Evolutionary conservation across 2,888 invertebrate species (phyloP).

Genomic region (Synanthedon andrenaeformis): DNA sequence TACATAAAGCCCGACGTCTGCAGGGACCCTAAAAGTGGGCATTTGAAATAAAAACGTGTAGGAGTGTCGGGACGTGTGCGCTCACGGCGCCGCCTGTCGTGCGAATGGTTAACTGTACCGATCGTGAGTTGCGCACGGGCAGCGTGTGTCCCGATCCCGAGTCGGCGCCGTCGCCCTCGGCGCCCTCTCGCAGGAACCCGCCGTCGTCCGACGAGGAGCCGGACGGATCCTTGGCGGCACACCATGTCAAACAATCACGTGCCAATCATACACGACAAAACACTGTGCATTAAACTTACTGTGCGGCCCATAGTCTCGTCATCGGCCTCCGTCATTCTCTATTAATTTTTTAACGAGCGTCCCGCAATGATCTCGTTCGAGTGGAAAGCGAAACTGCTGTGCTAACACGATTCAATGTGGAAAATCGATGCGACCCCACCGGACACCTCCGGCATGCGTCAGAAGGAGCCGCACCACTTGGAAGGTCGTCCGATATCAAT

Average conservation of each 20-base stretch:
- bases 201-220: conserved; percentile 68
- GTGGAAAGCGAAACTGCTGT: conserved; percentile 50
- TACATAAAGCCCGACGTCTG: neutral
- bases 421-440: conserved; percentile 50
- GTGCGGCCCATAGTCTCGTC: conserved; percentile 18
- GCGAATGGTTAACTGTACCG: conserved; percentile 47
- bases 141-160: conserved; percentile 59
- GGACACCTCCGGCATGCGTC: conserved; percentile 34
- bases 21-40: neutral
- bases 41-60: conserved; percentile 8
- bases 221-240: conserved; percentile 54
- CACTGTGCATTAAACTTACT: conserved; percentile 36
- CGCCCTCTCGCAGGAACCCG: conserved; percentile 57
- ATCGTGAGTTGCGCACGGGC: conserved; percentile 67
- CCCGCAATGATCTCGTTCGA: conserved; percentile 33
- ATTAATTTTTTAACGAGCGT: conserved; percentile 24
- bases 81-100: conserved; percentile 23
- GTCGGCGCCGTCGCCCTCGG: conserved; percentile 34
- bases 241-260: conserved; percentile 47
- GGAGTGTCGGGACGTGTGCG: conserved; percentile 8
- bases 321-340: conserved; percentile 19
- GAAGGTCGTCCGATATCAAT: conserved; percentile 50
- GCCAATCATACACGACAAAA: conserved; percentile 20
- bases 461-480: conserved; percentile 30
- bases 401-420: conserved; percentile 32